Evolutionary conservation across 1,140 invertebrate genomes (phyloP), one percentile per base, ranked within the genome.

Genomic region (Charaxes varanes): DNA sequence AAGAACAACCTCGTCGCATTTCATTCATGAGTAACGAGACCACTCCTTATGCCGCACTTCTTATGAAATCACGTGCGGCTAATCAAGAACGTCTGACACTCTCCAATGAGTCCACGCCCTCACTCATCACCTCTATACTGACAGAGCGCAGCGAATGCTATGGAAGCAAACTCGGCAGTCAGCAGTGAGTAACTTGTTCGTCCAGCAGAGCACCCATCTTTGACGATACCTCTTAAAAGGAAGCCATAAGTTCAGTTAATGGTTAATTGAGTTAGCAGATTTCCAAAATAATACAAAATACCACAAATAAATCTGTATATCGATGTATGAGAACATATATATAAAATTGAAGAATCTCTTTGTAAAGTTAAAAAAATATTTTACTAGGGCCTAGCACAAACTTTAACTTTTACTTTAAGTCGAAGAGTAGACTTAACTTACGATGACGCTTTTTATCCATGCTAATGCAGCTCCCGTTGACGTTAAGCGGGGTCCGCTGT

Each of bases 1-100:
- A 63, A 21, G 59, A 69, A 24, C 48, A 63, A 6, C 41, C 48
- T 0, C 45, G 46, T 6, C 70, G 66, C 5, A 78, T 81, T 19
- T 78, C 77, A 0, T 81, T 81, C 26, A 67, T 79, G 72, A 58
- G 44, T 22, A 60, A 73, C 17, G 64, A 74, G n/a, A 23, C 46
- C 0, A 52, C 61, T 4, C 69, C 70, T 0, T 67, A 78, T 40
- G 42, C 58, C 2, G 46, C 62, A 1, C 40, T 73, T 12, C 30
- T 76, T 4, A 53, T 56, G 23, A 70, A 52, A 24, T 48, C 64
- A 21, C 52, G 58, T 8, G 36, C 44, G 2, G 57, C 36, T 14
- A 35, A 32, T 2, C 41, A 22, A 3, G 59, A 61, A 11, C 41
- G 31, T 15, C 54, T 41, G 8, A 13, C 40, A 11, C 23, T 23